These are phyloP conservation scores for Magallana angulata DNA, from an alignment of 1,140 invertebrate species.

Conservation along the genomic window DNA sequence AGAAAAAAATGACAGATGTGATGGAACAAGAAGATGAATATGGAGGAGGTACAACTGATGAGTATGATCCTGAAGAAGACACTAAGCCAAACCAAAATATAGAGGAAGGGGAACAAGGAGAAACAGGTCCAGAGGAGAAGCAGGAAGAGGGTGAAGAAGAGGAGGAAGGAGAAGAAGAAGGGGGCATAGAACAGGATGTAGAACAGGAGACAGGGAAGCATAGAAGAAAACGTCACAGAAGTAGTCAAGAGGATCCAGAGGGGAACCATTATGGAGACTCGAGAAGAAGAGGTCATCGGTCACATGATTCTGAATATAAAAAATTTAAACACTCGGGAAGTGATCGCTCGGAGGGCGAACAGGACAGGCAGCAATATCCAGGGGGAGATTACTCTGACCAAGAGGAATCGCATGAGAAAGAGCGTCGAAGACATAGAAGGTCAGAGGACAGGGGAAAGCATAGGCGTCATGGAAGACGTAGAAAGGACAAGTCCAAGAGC, in stretches of 20 bases:
- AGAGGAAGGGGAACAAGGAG: background rate
- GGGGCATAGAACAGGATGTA: background rate
- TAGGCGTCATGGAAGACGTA: slow-evolving; percentile 17
- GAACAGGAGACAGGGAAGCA: background rate
- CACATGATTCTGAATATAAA: slow-evolving; percentile 8
- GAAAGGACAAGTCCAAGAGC: slow-evolving; percentile 36
- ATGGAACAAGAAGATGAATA: slow-evolving; percentile 45
- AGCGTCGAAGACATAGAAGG: slow-evolving; percentile 19
- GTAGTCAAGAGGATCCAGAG: background rate
- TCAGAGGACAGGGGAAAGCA: slow-evolving; percentile 46
- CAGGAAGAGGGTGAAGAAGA: slow-evolving; percentile 13
- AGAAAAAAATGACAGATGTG: background rate
- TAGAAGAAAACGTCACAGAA: slow-evolving; percentile 8
- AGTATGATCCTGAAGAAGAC: slow-evolving; percentile 32
- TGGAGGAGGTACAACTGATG: slow-evolving; percentile 15
- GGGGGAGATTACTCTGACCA: slow-evolving; percentile 48
- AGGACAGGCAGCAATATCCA: background rate
- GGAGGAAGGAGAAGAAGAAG: background rate
- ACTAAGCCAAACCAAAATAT: background rate
- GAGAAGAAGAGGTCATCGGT: slow-evolving; percentile 22
- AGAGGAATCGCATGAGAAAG: background rate
- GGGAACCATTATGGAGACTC: slow-evolving; percentile 12
- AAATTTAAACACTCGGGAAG: slow-evolving; percentile 7
- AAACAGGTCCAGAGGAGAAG: background rate
- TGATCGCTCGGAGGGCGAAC: slow-evolving; percentile 23